These are phyloP conservation scores for Mamestra brassicae DNA, from an alignment of 2,888 invertebrate genomes.

Conservation along the genomic window DNA sequence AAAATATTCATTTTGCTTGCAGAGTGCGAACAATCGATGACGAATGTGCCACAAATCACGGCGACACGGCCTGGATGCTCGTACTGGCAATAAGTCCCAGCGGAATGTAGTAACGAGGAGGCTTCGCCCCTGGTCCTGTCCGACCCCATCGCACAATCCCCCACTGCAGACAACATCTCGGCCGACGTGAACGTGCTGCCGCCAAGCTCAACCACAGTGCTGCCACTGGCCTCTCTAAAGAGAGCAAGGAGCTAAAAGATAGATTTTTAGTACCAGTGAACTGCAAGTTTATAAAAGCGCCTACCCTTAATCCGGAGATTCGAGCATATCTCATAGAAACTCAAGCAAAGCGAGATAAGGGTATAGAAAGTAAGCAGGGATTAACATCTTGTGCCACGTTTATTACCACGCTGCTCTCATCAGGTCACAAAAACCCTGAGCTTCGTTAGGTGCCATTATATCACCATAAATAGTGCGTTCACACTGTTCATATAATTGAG, in stretches of 20 bases:
- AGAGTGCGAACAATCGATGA: background rate
- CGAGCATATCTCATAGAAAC: background rate
- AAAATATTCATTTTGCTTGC: constrained; percentile 1
- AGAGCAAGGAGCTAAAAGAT: too few species aligned
- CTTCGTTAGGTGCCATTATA: too few species aligned
- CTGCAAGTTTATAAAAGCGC: too few species aligned
- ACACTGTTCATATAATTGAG: constrained; percentile 24
- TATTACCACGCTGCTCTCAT: background rate
- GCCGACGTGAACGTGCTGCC: too few species aligned
- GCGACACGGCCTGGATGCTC: too few species aligned
- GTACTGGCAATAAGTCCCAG: too few species aligned
- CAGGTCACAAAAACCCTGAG: background rate
- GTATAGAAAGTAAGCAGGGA: background rate
- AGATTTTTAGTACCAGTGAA: too few species aligned
- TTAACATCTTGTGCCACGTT: background rate
- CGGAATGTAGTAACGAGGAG: too few species aligned
- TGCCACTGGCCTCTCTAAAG: too few species aligned
- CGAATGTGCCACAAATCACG: background rate
- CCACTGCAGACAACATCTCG: too few species aligned
- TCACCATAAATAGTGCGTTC: constrained; percentile 16
- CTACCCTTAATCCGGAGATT: background rate
- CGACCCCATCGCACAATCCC: too few species aligned
- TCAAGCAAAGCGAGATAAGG: background rate
- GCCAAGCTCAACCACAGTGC: background rate
- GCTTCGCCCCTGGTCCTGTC: too few species aligned